A percentile compares a stretch with the other conserved stretches of the same genome.
Evolutionary conservation across 2,113 vertebrate species (phyloP).

Genomic region (Potamarius usumacintae): DNA sequence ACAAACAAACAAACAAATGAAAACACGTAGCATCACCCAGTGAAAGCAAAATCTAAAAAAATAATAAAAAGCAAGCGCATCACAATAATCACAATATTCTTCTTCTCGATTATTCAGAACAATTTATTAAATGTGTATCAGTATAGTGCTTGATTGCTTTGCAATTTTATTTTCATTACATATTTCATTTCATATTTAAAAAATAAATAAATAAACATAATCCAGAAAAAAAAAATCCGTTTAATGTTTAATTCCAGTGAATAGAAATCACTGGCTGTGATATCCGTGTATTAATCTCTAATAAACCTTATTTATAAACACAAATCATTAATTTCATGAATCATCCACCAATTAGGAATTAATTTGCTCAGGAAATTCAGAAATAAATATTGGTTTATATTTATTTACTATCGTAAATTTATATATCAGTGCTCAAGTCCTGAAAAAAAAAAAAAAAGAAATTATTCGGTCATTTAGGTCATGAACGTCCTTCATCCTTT

Average conservation of each 20-base stretch:
- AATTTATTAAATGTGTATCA: not conserved
- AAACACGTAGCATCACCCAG: not conserved
- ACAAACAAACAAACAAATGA: constrained; percentile 72
- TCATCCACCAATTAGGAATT: not conserved
- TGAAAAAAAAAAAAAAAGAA: not conserved
- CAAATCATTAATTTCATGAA: not conserved
- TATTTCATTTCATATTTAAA: not conserved
- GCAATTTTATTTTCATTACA: not conserved
- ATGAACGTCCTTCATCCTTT: not conserved
- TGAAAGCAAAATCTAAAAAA: too few species aligned
- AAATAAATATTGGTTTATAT: too few species aligned
- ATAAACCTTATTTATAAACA: not conserved
- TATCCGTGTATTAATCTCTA: constrained; percentile 4
- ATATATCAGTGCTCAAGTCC: not conserved
- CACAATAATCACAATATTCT: too few species aligned
- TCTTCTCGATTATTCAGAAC: not conserved
- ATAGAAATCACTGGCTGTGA: not conserved
- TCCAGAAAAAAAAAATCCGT: not conserved
- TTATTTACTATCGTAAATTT: too few species aligned
- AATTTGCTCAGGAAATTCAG: not conserved
- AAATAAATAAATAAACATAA: constrained; percentile 54
- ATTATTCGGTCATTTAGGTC: constrained; percentile 4
- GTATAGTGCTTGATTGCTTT: not conserved
- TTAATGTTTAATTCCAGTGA: constrained; percentile 55
- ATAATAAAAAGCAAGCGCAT: not conserved